Conservation (phyloP, 2,113 vertebrate species). For the Okapia johnstoni region DNA sequence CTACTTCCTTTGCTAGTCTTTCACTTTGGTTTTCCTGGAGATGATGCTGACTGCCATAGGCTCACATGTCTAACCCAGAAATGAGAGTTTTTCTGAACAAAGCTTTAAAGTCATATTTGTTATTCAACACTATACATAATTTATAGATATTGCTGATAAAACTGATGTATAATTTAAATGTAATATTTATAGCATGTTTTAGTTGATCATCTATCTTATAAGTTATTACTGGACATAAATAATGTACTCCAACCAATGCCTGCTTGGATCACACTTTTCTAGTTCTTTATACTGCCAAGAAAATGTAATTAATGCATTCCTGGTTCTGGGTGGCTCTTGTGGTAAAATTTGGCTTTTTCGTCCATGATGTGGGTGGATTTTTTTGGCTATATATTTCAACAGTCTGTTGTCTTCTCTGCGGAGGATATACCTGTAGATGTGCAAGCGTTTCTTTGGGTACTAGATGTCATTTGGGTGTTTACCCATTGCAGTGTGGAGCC, state of each 20-base stretch:
- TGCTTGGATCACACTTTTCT: neutral
- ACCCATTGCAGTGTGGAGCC: neutral
- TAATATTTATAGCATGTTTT: slow-evolving; percentile 15
- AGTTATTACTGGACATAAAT: neutral
- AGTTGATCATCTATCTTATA: neutral
- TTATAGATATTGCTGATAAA: neutral
- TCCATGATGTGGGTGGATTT: neutral
- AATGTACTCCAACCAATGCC: neutral
- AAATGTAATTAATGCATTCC: neutral
- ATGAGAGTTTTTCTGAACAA: neutral
- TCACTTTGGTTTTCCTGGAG: neutral
- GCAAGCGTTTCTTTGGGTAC: neutral
- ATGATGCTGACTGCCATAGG: neutral
- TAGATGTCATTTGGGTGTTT: neutral
- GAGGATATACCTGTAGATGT: neutral
- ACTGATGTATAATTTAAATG: neutral
- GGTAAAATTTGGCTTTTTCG: neutral
- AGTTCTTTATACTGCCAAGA: neutral
- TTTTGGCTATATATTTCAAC: neutral
- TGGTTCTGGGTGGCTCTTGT: neutral
- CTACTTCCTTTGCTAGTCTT: neutral
- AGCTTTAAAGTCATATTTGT: neutral
- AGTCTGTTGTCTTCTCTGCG: neutral
- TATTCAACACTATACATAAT: neutral
- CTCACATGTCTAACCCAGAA: neutral